Conservation (phyloP, 2,888 invertebrate genomes). For the Brenthis ino region DNA sequence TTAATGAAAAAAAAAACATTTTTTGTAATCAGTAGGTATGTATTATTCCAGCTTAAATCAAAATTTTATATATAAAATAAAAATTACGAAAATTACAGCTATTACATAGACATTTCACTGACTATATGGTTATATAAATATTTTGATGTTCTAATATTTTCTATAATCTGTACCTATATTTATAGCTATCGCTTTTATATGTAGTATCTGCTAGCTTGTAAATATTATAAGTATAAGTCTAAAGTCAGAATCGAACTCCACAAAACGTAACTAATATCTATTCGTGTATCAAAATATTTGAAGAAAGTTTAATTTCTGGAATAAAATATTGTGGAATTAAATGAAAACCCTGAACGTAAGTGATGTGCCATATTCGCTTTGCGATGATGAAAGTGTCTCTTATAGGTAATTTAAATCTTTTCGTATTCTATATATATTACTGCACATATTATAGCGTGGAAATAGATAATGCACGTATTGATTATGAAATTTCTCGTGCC, state of each 20-base stretch:
- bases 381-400: slow-evolving; percentile 25
- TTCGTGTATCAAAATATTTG: neutral
- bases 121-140: neutral
- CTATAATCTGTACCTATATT: slow-evolving; percentile 23
- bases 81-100: too few species aligned
- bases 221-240: slow-evolving; percentile 33
- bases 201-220: slow-evolving; percentile 69
- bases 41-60: too few species aligned
- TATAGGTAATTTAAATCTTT: slow-evolving; percentile 32
- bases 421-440: slow-evolving; percentile 27
- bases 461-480: slow-evolving; percentile 64
- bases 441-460: slow-evolving; percentile 50
- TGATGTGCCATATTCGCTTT: slow-evolving; percentile 40
- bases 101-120: neutral
- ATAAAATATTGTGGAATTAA: slow-evolving; percentile 10
- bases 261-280: neutral
- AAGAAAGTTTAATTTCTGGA: neutral
- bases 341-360: neutral
- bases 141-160: slow-evolving; percentile 25
- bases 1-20: too few species aligned
- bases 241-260: slow-evolving; percentile 1
- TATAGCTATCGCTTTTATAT: slow-evolving; percentile 52
- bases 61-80: too few species aligned
- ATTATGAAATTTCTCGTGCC: slow-evolving; percentile 78
- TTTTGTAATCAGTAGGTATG: too few species aligned